Base-by-base conservation (phyloP, 2,113 vertebrate species). In the Coptodon rendalli region DNA sequence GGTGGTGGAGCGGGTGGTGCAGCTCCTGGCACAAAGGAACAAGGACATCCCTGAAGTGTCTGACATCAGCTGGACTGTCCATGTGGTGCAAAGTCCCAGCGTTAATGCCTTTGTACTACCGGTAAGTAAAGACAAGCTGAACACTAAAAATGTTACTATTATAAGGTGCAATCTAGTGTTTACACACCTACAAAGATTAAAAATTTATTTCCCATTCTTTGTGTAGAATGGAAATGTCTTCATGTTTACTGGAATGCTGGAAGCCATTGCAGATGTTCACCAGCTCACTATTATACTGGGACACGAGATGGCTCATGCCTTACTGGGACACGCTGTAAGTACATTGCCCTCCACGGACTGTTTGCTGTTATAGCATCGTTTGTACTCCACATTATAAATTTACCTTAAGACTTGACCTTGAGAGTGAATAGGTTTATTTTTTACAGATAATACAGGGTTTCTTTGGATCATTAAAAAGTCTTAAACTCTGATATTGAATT, bases 281-380 rank as follows among this genome's bases (percentile, higher is more conserved):
- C 98, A 99, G 91, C 97, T 99, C 8, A 94, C 96, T 79, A 95
- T 98, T 84, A 96, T 99, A 92, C 91, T 99, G 90, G 98, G 97
- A 82, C 99, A 99, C 71, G 99, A 99, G 95, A 97, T 99, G 93
- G 98, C 99, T 89, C 98, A 99, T 0, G 98, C 97, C 19, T 71
- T 99, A 19, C 94, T 99, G 73, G 97, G 97, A 83, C 99, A 99
- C 31, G 96, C 97, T 6, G 99, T 99, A 95, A 98, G 98, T 97
- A 81, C 85, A 52, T 9, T 19, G 17, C 19, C 7, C 2, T 19
- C 76, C 40, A 8, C 3, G 24, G 17, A 14, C 16, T 34, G 16
- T 54, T 80, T 52, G 34, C 34, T 40, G 7, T 40, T 81, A 45
- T 36, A 3, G 14, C 8, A 7, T 50, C n/a, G 9, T 61, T 34